Evolutionary conservation across 1,140 invertebrate genomes (phyloP).

Genomic region (Matsumurasca onukii): DNA sequence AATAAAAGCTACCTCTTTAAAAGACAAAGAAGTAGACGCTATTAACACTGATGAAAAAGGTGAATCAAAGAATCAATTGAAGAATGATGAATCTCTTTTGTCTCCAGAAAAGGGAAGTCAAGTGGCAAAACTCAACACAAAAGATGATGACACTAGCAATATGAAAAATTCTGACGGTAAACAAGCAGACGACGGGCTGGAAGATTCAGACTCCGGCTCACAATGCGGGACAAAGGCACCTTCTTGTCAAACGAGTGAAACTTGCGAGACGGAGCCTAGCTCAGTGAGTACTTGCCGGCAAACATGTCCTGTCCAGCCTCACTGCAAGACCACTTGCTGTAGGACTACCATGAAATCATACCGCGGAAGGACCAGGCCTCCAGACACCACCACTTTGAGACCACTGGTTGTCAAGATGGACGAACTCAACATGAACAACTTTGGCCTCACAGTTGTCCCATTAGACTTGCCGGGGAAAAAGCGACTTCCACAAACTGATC

Average conservation of each 20-base stretch:
- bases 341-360: neutral
- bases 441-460: conserved; percentile 21
- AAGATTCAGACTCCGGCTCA: neutral
- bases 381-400: conserved; percentile 1
- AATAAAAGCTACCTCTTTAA: neutral
- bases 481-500: conserved; percentile 20
- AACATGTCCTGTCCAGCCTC: neutral
- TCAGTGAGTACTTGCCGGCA: neutral
- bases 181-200: neutral
- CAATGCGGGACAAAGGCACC: no score
- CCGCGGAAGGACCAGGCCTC: neutral
- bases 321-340: conserved; percentile 10
- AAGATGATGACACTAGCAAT: neutral
- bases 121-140: neutral
- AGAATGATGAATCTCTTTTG: neutral
- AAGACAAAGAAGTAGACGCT: neutral
- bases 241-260: conserved; percentile 11
- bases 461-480: neutral
- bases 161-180: neutral
- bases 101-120: neutral
- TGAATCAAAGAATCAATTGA: neutral
- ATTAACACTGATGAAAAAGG: neutral
- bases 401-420: neutral
- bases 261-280: no score
- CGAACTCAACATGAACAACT: conserved; percentile 27